Evolutionary conservation across 2,113 vertebrate genomes (phyloP), one percentile per base, ranked within the genome.

Genomic region (Plectropomus leopardus): DNA sequence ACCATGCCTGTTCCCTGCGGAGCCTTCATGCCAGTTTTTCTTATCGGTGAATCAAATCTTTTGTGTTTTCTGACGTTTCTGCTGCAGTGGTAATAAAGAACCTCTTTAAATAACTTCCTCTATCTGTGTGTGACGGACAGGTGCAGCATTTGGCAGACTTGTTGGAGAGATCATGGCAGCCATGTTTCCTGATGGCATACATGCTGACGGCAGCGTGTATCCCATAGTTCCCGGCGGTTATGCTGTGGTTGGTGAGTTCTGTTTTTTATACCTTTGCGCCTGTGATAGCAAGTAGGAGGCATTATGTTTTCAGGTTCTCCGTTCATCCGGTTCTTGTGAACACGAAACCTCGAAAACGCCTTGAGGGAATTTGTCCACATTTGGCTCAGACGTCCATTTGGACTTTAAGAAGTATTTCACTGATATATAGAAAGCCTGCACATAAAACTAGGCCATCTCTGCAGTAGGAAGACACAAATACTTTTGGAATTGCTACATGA

Each of bases 1-100:
- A 99, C 98, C 78, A 98, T 99, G 93, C 98, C 98, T 0, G 98
- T 99, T 36, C 98, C 98, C 17, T 99, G 98, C 0, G 98, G 98
- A 58, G 97, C 98, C 55, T 99, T 99, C 95, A 99, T 99, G 98
- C 98, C 98, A 0, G 98, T 99, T 86, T 99, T 99, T 1, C 96
- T 99, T 48, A 99, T 99, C 0, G 98, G 98, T 99, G 90, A 96
- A 94, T 86, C 40, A 66, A 72, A 32, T 19, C 5, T 8, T 1
- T 45, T 53, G 21, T 28, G 11, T 57, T 72, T 54, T 34, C 16
- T 61, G 17, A 26, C 63, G 23, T 72, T 64, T 69, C 14, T 19
- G 19, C 28, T 28, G 48, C 14, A 15, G 21, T 15, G 5, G 30
- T 40, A 45, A 40, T 40, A 44, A 40, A 26, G 14, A 81, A 64